Evolutionary conservation across 2,113 vertebrate species (phyloP).

Genomic region (Fulmarus glacialis): DNA sequence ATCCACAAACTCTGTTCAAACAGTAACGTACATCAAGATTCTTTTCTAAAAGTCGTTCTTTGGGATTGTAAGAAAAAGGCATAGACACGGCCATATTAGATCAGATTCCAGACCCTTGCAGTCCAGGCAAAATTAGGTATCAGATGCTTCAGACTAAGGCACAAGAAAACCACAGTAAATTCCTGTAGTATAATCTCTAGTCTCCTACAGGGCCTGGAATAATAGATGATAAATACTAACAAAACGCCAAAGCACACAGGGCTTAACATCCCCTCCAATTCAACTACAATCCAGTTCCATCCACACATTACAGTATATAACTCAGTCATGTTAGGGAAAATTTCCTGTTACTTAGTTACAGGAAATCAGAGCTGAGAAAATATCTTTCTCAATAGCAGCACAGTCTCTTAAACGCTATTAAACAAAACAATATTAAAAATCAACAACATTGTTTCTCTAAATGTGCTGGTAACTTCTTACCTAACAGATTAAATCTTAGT

Average conservation of each 20-base stretch:
- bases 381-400: neutral
- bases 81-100: neutral
- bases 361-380: neutral
- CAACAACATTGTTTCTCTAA: neutral
- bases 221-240: neutral
- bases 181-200: neutral
- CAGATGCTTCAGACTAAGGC: neutral
- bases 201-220: neutral
- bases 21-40: neutral
- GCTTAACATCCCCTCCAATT: neutral
- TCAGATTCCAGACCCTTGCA: neutral
- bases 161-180: neutral
- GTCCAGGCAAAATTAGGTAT: neutral
- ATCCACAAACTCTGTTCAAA: neutral
- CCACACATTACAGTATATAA: neutral
- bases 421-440: neutral
- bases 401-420: neutral
- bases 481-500: neutral
- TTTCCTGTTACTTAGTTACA: neutral
- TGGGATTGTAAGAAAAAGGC: neutral
- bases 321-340: neutral
- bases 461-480: neutral
- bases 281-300: neutral
- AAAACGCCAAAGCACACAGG: neutral
- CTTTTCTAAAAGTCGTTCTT: neutral